phyloP scores from a whole-genome alignment of 2,888 invertebrate species.

The Leptothorax acervorum region DNA sequence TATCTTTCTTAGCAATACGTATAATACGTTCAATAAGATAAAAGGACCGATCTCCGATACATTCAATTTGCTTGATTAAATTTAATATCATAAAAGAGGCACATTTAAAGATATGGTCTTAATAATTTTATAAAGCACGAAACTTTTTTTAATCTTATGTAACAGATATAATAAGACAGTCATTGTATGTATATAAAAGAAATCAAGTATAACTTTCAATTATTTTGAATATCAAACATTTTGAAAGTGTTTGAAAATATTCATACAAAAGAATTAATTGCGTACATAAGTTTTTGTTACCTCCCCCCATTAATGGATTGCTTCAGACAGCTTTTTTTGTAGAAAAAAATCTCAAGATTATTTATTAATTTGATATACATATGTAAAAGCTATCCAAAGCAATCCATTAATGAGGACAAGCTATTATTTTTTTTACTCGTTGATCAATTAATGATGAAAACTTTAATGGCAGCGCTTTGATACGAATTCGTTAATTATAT shows the following conservation, averaged over 20 bases:
- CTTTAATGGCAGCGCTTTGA: neutral
- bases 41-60: neutral
- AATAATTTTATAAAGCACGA: neutral
- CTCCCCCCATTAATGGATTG: too few species aligned
- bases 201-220: neutral
- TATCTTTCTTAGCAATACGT: constrained; percentile 22
- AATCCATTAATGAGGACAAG: neutral
- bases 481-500: neutral
- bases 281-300: neutral
- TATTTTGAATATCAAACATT: neutral
- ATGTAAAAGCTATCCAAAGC: neutral
- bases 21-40: constrained; percentile 16
- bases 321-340: neutral
- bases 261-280: neutral
- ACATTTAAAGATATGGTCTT: neutral
- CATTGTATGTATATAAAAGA: neutral
- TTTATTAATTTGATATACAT: neutral
- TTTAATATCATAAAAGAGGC: neutral
- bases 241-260: neutral
- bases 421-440: neutral
- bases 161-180: neutral
- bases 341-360: neutral
- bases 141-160: too few species aligned
- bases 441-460: neutral
- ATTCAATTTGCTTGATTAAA: neutral